Evolutionary conservation across 2,113 vertebrate species (phyloP).

Genomic region (Xyrauchen texanus): DNA sequence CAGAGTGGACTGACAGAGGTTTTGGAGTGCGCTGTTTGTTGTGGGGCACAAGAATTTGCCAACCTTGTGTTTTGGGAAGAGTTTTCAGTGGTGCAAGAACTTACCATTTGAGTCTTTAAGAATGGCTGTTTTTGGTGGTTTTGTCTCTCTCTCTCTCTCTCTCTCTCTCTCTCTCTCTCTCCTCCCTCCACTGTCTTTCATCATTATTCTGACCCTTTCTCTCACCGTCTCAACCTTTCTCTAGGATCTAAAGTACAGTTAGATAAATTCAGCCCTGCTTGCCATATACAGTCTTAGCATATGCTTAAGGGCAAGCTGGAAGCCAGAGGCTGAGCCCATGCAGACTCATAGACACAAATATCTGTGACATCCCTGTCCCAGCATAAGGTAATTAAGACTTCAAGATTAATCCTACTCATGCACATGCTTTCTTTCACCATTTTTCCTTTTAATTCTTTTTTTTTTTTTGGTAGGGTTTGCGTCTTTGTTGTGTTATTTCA

Average conservation of each 20-base stretch:
- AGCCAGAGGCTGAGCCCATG: not conserved
- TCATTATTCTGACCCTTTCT: not conserved
- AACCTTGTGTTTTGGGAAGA: too few species aligned
- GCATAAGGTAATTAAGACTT: slow-evolving; percentile 13
- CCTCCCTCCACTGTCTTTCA: too few species aligned
- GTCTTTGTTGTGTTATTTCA: not conserved
- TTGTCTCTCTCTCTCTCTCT: not conserved
- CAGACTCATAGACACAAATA: slow-evolving; percentile 23
- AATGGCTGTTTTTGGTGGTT: too few species aligned
- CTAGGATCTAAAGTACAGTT: not conserved
- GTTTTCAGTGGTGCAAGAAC: too few species aligned
- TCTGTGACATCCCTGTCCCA: not conserved
- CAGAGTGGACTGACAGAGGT: too few species aligned
- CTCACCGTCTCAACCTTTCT: not conserved
- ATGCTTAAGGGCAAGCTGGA: slow-evolving; percentile 37
- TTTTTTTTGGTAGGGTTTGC: not conserved
- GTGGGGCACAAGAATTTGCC: too few species aligned
- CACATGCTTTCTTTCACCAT: not conserved
- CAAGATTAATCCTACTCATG: not conserved
- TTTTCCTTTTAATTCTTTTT: not conserved
- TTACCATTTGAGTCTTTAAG: too few species aligned
- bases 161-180: not conserved
- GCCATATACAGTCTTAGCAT: slow-evolving; percentile 46
- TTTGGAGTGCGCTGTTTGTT: too few species aligned
- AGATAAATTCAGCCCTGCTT: slow-evolving; percentile 27